Evolutionary conservation across 2,113 vertebrate genomes (phyloP).

Genomic region (Chamaea fasciata): DNA sequence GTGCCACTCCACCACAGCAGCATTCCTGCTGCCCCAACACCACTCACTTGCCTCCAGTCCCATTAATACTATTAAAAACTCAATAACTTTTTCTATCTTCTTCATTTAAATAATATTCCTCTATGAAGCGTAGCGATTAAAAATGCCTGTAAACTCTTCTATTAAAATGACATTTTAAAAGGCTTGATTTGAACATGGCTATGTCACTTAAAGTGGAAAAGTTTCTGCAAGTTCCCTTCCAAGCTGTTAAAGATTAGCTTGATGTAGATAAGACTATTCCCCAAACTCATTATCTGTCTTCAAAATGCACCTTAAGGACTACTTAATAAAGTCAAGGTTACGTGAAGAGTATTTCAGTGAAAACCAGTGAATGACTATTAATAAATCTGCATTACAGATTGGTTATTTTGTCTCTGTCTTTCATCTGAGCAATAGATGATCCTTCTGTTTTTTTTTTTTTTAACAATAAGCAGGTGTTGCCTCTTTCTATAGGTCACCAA

Average conservation of each 20-base stretch:
- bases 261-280: conserved; percentile 80
- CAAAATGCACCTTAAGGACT: conserved; percentile 82
- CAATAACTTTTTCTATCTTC: conserved; percentile 18
- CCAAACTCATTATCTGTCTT: conserved; percentile 81
- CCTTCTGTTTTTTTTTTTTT: background rate
- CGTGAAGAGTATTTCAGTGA: conserved; percentile 73
- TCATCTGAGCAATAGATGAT: conserved; percentile 53
- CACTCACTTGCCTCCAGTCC: conserved; percentile 18
- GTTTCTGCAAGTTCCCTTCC: conserved; percentile 69
- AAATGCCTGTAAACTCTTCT: conserved; percentile 65
- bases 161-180: conserved; percentile 71
- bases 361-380: conserved; percentile 78
- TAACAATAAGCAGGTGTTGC: conserved; percentile 41
- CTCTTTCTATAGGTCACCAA: conserved; percentile 6
- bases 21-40: conserved; percentile 49
- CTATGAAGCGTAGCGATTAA: conserved; percentile 56
- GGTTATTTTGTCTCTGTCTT: conserved; percentile 71
- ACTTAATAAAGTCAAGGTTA: conserved; percentile 85
- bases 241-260: conserved; percentile 82
- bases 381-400: conserved; percentile 75
- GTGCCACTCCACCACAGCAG: conserved; percentile 26
- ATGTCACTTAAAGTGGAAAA: conserved; percentile 75
- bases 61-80: conserved; percentile 53
- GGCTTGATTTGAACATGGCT: conserved; percentile 64
- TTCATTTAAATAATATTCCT: conserved; percentile 68